These are phyloP conservation scores for Lasioglossum oenotherae DNA, from an alignment of 2,888 invertebrate species.

Conservation along the genomic window DNA sequence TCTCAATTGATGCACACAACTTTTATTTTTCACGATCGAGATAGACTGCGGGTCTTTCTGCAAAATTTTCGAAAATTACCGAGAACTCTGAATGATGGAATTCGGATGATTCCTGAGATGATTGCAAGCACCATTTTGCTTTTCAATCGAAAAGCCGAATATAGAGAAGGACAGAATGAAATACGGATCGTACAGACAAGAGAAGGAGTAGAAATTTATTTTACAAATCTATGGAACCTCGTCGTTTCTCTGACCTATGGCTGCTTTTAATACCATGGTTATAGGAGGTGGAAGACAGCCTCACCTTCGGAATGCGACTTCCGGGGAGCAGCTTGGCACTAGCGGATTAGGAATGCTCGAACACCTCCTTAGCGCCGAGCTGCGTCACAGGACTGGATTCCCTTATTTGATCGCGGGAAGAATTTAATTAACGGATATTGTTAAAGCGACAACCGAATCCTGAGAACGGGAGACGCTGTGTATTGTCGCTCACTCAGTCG, in stretches of 20 bases:
- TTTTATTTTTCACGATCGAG: too few species aligned
- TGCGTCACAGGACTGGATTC: not conserved
- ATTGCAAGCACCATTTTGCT: too few species aligned
- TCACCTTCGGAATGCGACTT: not conserved
- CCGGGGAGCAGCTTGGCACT: not conserved
- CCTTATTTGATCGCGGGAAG: not conserved
- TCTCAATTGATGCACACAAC: too few species aligned
- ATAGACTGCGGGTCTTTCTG: too few species aligned
- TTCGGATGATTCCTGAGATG: too few species aligned
- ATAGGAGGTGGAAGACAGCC: not conserved
- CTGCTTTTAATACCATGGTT: not conserved
- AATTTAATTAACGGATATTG: not conserved
- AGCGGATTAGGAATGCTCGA: not conserved
- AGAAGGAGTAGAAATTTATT: too few species aligned
- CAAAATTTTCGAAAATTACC: too few species aligned
- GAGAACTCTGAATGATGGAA: too few species aligned
- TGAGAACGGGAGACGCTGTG: not conserved
- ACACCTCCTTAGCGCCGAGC: not conserved
- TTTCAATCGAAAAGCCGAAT: too few species aligned
- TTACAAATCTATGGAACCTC: not conserved
- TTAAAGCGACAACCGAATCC: not conserved
- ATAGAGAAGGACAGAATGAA: too few species aligned
- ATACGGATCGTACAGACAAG: too few species aligned
- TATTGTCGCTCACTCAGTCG: not conserved
- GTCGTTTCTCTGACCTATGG: not conserved